Conservation (phyloP, 2,888 invertebrate species). For the Drosophila mimetica region DNA sequence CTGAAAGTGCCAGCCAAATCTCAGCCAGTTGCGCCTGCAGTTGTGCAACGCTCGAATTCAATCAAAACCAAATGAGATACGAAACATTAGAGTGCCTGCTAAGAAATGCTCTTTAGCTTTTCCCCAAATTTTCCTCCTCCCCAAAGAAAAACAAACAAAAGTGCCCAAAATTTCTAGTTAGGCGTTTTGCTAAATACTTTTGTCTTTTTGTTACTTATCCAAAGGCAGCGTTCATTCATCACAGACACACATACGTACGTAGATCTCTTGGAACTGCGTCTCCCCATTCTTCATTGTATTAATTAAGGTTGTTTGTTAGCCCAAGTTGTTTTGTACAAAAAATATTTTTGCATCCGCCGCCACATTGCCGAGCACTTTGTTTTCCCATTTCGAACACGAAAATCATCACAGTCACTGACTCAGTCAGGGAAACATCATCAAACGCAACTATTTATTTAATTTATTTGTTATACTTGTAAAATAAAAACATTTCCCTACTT, state of each 20-base stretch:
- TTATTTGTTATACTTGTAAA: conserved; percentile 72
- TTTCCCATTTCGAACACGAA: conserved; percentile 4
- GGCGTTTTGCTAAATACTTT: conserved; percentile 35
- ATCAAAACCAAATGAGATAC: conserved; percentile 64
- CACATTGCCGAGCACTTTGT: conserved; percentile 38
- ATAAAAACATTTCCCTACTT: conserved; percentile 48
- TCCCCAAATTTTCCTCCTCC: conserved; percentile 11
- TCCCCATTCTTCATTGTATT: conserved; percentile 18
- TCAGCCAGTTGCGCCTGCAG: conserved; percentile 42
- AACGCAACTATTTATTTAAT: conserved; percentile 65
- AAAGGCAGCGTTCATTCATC: conserved; percentile 13
- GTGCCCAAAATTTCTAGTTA: conserved; percentile 66
- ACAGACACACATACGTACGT: neutral
- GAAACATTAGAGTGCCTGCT: conserved; percentile 35
- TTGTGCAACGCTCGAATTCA: conserved; percentile 66
- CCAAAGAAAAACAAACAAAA: conserved; percentile 41
- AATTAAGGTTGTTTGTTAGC: conserved; percentile 31
- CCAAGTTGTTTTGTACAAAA: conserved; percentile 66
- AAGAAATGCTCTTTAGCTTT: conserved; percentile 38
- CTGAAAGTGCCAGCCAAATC: conserved; percentile 50
- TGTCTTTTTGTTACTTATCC: conserved; percentile 21
- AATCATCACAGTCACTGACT: conserved; percentile 19
- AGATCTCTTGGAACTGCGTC: conserved; percentile 4
- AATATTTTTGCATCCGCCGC: conserved; percentile 46
- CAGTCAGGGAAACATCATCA: conserved; percentile 29